Conservation (phyloP, 2,797 vertebrate genomes). For the Dromococcyx pavoninus region DNA sequence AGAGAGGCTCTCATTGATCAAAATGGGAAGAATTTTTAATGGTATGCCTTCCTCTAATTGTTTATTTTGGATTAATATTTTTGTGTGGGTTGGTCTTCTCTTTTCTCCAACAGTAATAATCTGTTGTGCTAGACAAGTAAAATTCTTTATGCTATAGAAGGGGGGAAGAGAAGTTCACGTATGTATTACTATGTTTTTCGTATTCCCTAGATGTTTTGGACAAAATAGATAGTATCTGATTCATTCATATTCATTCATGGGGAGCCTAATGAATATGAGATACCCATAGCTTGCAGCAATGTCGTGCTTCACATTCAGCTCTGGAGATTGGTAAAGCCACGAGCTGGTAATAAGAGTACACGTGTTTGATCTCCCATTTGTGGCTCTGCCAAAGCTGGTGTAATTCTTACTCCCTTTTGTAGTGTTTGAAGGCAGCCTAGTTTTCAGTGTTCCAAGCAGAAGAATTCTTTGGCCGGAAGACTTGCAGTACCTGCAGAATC, state of each 20-base stretch:
- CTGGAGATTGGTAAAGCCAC: not conserved
- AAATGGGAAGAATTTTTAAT: conserved; percentile 1
- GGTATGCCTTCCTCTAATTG: not conserved
- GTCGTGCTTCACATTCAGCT: not conserved
- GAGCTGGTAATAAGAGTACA: not conserved
- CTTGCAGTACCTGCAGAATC: not conserved
- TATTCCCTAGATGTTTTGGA: not conserved
- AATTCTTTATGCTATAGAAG: not conserved
- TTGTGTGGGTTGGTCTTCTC: not conserved
- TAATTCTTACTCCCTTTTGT: not conserved
- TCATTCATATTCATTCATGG: not conserved
- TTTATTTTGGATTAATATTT: conserved; percentile 11
- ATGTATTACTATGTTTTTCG: not conserved
- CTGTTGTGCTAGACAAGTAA: conserved; percentile 1
- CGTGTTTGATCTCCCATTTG: not conserved
- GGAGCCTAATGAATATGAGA: not conserved
- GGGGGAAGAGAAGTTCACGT: not conserved
- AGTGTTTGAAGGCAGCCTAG: not conserved
- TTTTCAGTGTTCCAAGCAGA: not conserved
- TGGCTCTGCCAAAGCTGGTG: not conserved
- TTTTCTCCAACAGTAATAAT: conserved; percentile 9
- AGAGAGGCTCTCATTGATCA: not conserved
- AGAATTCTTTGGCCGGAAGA: not conserved
- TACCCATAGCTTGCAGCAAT: not conserved
- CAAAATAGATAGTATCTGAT: not conserved